Base-by-base conservation (phyloP, 1,140 invertebrate genomes). In the Acromyrmex heyeri region DNA sequence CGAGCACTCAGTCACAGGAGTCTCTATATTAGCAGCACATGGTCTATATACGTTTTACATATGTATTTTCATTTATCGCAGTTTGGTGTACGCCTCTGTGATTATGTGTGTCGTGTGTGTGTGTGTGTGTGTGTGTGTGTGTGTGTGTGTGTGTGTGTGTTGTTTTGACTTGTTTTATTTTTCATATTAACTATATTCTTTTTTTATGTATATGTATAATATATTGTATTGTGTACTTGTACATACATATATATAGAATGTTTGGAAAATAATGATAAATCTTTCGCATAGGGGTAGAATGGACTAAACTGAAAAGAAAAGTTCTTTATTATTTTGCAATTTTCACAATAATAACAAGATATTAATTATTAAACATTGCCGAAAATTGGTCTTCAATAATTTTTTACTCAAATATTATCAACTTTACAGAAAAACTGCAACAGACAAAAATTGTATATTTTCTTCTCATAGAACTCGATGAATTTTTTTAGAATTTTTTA, bases 171-270 rank as follows among this genome's bases (percentile, higher is more conserved):
- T 89, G 70, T 75, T 30, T 90, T 27, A 50, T 90, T 89, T 92
- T 14, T 82, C 87, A 91, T 92, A 93, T 91, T 92, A 91, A 76
- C 86, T 92, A 91, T 92, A 90, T 91, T 86, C 85, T 88, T 92
- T 91, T 92, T 83, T 90, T 91, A 88, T 85, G 86, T 77, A 86
- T 88, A 89, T 87, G 88, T 67, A 90, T 89, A 89, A 65, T 92
- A 91, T 91, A 88, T 89, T 83, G 64, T 86, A 86, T 90, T 72
- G 5, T 30, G 70, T 34, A 67, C 57, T 75, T 86, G 86, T 86
- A 75, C 70, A 79, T 88, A 86, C 75, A 87, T 85, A 44, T 86
- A 57, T 53, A 50, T 34, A 38, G 34, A 0, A 0, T 38, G 34
- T 34, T 34, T 34, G 30, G 30, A 34, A 34, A 34, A 34, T 34